A percentile compares a stretch with the other conserved stretches of the same genome.
phyloP scores from a whole-genome alignment of 2,888 invertebrate genomes.

The Thalpophila matura region DNA sequence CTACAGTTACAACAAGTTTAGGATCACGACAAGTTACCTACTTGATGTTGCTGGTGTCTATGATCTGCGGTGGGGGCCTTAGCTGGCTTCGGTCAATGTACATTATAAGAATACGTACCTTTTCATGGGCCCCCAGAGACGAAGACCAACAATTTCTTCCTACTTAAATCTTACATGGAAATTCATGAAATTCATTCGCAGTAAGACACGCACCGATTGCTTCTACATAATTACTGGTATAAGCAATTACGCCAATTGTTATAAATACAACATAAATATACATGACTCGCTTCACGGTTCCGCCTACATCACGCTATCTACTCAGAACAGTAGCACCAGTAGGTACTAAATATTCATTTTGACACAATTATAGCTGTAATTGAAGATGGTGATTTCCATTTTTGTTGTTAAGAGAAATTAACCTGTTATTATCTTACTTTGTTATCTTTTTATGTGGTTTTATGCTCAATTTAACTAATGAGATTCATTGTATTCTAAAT shows the following conservation, averaged over 20 bases:
- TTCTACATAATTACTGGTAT: slow-evolving; percentile 26
- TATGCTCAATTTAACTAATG: slow-evolving; percentile 40
- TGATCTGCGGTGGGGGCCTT: too few species aligned
- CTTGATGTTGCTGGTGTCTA: too few species aligned
- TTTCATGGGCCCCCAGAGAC: too few species aligned
- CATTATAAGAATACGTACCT: too few species aligned
- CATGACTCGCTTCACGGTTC: slow-evolving; percentile 28
- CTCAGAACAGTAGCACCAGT: slow-evolving; percentile 17
- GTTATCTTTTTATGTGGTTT: slow-evolving; percentile 37
- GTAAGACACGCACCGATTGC: slow-evolving; percentile 28
- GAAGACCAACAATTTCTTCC: neutral
- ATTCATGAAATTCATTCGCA: slow-evolving; percentile 11
- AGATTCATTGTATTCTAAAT: neutral
- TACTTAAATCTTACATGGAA: neutral
- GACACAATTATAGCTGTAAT: slow-evolving; percentile 38
- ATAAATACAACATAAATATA: slow-evolving; percentile 39
- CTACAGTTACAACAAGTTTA: too few species aligned
- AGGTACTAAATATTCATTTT: slow-evolving; percentile 46
- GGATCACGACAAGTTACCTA: too few species aligned
- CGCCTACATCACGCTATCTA: slow-evolving; percentile 24
- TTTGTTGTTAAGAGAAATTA: slow-evolving; percentile 31
- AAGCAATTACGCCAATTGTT: slow-evolving; percentile 48
- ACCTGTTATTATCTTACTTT: slow-evolving; percentile 16
- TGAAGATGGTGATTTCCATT: slow-evolving; percentile 33
- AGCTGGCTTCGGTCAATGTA: too few species aligned